Evolutionary conservation across 2,888 invertebrate genomes (phyloP), one percentile per base, ranked within the genome.

Genomic region (Cryptus viduatorius): DNA sequence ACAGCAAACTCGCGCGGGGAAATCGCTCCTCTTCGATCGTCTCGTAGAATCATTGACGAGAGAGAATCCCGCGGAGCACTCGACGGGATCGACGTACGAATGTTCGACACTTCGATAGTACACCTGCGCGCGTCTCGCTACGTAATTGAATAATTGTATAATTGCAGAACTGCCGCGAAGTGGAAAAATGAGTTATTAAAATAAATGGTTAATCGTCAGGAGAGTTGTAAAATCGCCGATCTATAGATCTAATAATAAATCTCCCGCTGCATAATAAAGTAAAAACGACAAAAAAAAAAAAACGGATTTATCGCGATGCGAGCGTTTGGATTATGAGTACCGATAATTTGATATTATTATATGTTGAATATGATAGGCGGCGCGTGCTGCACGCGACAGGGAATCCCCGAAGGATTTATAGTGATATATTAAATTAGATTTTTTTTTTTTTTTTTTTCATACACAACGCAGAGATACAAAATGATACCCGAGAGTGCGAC

Each of bases 131-230:
- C 12, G 59, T 59, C 59, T 29, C 29, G 37, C 69, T 10, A 10
- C 59, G 48, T 73, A 53, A 73, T 82, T 73, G 50, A 73, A 46
- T 61, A 78, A 78, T 82, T 82, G 68, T 42, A 73, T 67, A 73
- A 82, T 78, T 37, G 68, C 44, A 16, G 24, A 29, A 68, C 3
- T 3, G 24, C 67, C 2, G 19, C 37, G 46, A 24, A n/a, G 19
- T 29, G 61, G 53, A 56, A 19, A 37, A 59, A 19, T 31, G 37
- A 14, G 61, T 71, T 65, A 69, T 79, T 65, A 65, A 68, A 75
- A 53, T 53, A 75, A 79, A 69, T 61, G 75, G 12, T 79, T 19
- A 42, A 31, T 42, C 42, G n/a, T 12, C 59, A 16, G 19, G 31
- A 48, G 59, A 29, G 16, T 67, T 37, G 31, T 61, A 48, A 44